Evolutionary conservation across 2,113 vertebrate species (phyloP), one percentile per base, ranked within the genome.

Genomic region (Microcebus lehilahytsara): DNA sequence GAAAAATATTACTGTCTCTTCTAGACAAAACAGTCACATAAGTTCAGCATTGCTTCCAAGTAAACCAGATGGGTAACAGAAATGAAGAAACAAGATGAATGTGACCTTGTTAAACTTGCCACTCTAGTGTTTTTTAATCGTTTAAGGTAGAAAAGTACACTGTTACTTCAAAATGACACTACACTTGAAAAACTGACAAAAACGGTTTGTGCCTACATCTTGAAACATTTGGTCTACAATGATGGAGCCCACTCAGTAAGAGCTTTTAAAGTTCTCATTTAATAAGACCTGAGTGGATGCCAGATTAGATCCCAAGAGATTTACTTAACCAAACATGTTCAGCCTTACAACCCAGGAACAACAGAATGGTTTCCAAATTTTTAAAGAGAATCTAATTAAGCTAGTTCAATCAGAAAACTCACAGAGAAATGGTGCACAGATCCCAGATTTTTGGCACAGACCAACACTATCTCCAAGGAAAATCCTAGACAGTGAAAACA

Each of bases 341-440:
- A 91, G 94, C 42, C 89, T 97, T 93, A 93, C 23, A 95, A 94
- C 60, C 40, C 60, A 85, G 67, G 51, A 96, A 96, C 37, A 92
- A 95, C 27, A 95, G 91, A 80, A 95, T 64, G 67, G 91, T 90
- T 95, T 96, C 92, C 96, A 97, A 97, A 66, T 83, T 96, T 94
- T 94, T 69, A 95, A 88, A 94, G 84, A 97, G 69, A 74, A 95
- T 79, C 86, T 83, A 92, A 93, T 97, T 94, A 93, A 94, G 88
- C 34, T 77, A 40, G 5, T 87, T 95, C 75, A 81, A 62, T 83
- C 72, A 77, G 81, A 91, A 97, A 95, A 80, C n/a, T 90, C 71
- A 72, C 27, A 85, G 3, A 90, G 27, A 85, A 96, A 87, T 72
- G 37, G 32, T 84, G 6, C 22, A 62, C 56, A 86, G 17, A 74